phyloP scores from a whole-genome alignment of 2,888 invertebrate species.

The Mystacides longicornis region DNA sequence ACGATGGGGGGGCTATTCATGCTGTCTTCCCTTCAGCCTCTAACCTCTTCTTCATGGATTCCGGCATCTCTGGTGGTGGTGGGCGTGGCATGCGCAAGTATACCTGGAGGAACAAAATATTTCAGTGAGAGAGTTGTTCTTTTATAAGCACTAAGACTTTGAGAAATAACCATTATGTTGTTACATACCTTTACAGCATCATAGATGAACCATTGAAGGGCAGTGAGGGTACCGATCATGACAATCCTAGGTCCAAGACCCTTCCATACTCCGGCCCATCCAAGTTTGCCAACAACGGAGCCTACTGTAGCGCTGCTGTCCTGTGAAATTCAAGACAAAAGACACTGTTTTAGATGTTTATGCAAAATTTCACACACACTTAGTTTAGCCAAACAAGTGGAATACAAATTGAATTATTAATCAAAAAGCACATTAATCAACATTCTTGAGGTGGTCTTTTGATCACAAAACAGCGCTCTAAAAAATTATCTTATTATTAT shows the following conservation, averaged over 20 bases:
- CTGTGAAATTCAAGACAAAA: constrained; percentile 28
- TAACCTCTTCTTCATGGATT: constrained; percentile 71
- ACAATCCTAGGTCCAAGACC: constrained; percentile 87
- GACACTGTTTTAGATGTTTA: not conserved
- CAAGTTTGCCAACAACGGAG: constrained; percentile 44
- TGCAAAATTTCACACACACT: too few species aligned
- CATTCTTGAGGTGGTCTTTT: too few species aligned
- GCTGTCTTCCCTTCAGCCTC: constrained; percentile 37
- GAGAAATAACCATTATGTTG: not conserved
- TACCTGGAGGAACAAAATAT: constrained; percentile 53
- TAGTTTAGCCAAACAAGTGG: too few species aligned
- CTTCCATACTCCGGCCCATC: constrained; percentile 69
- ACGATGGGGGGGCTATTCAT: constrained; percentile 1
- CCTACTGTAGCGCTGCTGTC: constrained; percentile 45
- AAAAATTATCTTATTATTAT: too few species aligned
- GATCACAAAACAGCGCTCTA: too few species aligned
- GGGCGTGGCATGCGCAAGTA: constrained; percentile 83
- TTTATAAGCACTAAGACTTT: not conserved
- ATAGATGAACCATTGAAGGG: constrained; percentile 95
- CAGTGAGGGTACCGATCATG: constrained; percentile 96
- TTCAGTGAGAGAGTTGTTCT: not conserved
- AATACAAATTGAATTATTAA: too few species aligned
- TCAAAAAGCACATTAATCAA: too few species aligned
- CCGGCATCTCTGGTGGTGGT: constrained; percentile 95
- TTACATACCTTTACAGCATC: constrained; percentile 76